A percentile compares a stretch with the other conserved stretches of the same genome.
These are phyloP conservation scores for Thalassophryne amazonica DNA, from an alignment of 2,797 vertebrate species.

Conservation along the genomic window DNA sequence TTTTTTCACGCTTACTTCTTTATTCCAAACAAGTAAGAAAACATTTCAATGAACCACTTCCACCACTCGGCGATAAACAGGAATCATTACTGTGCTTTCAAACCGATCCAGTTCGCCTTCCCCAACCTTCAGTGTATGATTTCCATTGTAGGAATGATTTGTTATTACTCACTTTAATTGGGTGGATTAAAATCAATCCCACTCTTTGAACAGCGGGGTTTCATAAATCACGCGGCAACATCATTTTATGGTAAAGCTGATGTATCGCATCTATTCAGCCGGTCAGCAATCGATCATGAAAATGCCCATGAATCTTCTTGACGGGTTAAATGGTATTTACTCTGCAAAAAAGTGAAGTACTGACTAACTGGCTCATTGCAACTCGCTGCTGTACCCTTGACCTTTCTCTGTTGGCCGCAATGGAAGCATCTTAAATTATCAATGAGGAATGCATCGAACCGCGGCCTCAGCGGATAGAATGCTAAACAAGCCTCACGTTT, in stretches of 20 bases:
- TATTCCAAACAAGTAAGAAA: background rate
- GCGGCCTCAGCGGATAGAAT: constrained; percentile 32
- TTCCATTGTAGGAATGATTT: constrained; percentile 71
- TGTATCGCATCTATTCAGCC: constrained; percentile 65
- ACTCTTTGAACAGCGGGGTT: constrained; percentile 41
- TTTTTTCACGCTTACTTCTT: background rate
- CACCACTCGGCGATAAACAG: constrained; percentile 15
- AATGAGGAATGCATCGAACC: constrained; percentile 53
- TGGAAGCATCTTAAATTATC: constrained; percentile 52
- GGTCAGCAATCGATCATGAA: constrained; percentile 75
- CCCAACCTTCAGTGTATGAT: constrained; percentile 51
- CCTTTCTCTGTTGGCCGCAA: constrained; percentile 60
- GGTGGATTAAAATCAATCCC: constrained; percentile 77
- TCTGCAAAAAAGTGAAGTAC: constrained; percentile 70
- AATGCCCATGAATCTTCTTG: constrained; percentile 77
- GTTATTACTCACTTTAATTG: constrained; percentile 79
- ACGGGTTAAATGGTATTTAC: constrained; percentile 78
- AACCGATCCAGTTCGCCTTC: constrained; percentile 21
- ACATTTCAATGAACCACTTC: constrained; percentile 4
- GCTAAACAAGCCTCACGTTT: constrained; percentile 12
- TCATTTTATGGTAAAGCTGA: constrained; percentile 68
- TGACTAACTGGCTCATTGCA: constrained; percentile 66
- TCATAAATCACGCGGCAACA: constrained; percentile 72
- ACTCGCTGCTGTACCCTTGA: constrained; percentile 63
- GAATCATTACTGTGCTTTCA: constrained; percentile 27